phyloP scores from a whole-genome alignment of 2,797 vertebrate genomes.

The Eulemur rubriventer region DNA sequence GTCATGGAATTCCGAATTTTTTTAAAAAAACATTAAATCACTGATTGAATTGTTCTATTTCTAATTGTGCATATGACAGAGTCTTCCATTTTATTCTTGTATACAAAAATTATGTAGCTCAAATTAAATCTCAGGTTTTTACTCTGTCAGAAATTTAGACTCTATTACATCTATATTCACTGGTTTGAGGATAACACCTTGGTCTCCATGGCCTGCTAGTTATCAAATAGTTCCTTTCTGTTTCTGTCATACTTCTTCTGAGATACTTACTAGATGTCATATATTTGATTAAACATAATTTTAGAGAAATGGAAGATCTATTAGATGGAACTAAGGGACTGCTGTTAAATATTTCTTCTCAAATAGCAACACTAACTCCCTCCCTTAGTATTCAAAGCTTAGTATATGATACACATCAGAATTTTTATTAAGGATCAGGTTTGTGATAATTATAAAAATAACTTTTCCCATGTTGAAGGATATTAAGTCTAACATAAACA shows the following conservation, averaged over 20 bases:
- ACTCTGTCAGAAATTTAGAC: neutral
- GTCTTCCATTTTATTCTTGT: neutral
- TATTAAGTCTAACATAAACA: neutral
- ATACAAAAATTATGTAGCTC: neutral
- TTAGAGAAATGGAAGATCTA: neutral
- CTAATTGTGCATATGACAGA: neutral
- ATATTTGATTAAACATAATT: slow-evolving; percentile 28
- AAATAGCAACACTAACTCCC: neutral
- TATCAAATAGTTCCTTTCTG: neutral
- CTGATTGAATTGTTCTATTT: neutral
- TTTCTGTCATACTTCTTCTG: neutral
- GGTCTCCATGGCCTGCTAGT: neutral
- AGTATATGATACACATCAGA: neutral
- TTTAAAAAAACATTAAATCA: neutral
- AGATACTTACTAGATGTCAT: neutral
- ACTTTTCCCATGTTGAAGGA: neutral
- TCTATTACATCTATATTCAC: neutral
- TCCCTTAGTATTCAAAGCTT: neutral
- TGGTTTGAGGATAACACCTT: neutral
- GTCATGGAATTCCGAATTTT: neutral
- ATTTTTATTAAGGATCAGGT: neutral
- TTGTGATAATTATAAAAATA: neutral
- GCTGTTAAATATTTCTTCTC: neutral
- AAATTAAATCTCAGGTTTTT: neutral
- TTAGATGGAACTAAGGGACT: neutral